Evolutionary conservation across 2,113 vertebrate species (phyloP).

Genomic region (Coryphaenoides rupestris): DNA sequence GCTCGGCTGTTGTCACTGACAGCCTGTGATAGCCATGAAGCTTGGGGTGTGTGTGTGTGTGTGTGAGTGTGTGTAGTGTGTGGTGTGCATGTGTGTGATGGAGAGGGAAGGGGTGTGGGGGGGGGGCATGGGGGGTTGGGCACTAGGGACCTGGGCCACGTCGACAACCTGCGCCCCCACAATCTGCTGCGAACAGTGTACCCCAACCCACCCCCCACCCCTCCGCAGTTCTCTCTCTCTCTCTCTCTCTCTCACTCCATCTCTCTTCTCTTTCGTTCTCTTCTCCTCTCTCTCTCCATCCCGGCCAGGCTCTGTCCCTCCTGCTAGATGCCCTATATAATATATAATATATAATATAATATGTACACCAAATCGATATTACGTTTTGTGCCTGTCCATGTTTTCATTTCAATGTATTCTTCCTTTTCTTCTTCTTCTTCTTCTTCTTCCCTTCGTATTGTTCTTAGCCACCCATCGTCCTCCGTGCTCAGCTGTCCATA

Average conservation of each 20-base stretch:
- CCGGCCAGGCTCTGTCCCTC: background rate
- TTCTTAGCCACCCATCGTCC: no score
- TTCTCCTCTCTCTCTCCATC: background rate
- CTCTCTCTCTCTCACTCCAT: slow-evolving; percentile 55
- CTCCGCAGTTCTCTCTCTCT: slow-evolving; percentile 51
- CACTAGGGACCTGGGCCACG: slow-evolving; percentile 66
- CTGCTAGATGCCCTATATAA: no score
- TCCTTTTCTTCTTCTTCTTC: no score
- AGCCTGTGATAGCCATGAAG: slow-evolving; percentile 66
- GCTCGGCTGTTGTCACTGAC: slow-evolving; percentile 69
- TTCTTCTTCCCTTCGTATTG: no score
- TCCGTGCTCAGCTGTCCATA: no score
- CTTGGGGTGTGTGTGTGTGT: slow-evolving; percentile 15
- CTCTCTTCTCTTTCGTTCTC: slow-evolving; percentile 37
- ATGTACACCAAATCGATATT: no score
- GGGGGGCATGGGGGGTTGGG: slow-evolving; percentile 55
- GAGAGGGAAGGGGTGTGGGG: no score
- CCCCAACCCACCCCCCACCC: slow-evolving; percentile 33
- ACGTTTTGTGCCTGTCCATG: no score
- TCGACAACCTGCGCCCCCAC: slow-evolving; percentile 65
- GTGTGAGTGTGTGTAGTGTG: no score
- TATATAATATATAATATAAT: no score
- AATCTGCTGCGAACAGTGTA: slow-evolving; percentile 51
- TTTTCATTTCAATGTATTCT: no score
- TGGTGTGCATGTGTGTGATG: no score